A percentile compares a stretch with the other conserved stretches of the same genome.
These are phyloP conservation scores for Sigmodon hispidus DNA, from an alignment of 2,113 vertebrate species.

Conservation along the genomic window DNA sequence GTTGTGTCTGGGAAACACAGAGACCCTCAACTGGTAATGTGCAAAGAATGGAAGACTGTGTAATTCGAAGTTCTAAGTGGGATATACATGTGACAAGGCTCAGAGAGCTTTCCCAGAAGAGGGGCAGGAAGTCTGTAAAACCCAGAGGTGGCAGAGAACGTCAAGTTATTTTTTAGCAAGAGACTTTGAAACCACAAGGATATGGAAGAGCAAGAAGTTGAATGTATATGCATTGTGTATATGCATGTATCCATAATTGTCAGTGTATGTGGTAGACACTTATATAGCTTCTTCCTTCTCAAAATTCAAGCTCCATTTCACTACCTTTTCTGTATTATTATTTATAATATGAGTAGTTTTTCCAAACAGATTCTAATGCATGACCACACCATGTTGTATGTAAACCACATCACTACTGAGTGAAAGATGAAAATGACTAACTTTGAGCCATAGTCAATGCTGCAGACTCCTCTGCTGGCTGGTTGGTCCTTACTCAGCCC, in stretches of 20 bases:
- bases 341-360: not conserved
- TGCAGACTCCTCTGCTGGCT: not conserved
- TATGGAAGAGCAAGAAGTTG: not conserved
- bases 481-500: not conserved
- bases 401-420: not conserved
- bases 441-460: not conserved
- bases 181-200: not conserved
- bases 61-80: not conserved
- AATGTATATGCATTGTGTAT: too few species aligned
- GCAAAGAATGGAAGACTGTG: not conserved
- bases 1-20: not conserved
- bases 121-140: not conserved
- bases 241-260: too few species aligned
- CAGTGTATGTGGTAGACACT: not conserved
- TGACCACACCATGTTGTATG: not conserved
- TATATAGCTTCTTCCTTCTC: not conserved
- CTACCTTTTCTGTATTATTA: not conserved
- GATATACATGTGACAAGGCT: not conserved
- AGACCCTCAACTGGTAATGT: not conserved
- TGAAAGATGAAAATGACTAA: not conserved
- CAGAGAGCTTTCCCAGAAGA: not conserved
- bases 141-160: not conserved
- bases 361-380: not conserved
- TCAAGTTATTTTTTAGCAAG: not conserved
- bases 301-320: conserved; percentile 15